These are phyloP conservation scores for Paramacrobiotus metropolitanus DNA, from an alignment of 1,140 invertebrate genomes.

Conservation along the genomic window DNA sequence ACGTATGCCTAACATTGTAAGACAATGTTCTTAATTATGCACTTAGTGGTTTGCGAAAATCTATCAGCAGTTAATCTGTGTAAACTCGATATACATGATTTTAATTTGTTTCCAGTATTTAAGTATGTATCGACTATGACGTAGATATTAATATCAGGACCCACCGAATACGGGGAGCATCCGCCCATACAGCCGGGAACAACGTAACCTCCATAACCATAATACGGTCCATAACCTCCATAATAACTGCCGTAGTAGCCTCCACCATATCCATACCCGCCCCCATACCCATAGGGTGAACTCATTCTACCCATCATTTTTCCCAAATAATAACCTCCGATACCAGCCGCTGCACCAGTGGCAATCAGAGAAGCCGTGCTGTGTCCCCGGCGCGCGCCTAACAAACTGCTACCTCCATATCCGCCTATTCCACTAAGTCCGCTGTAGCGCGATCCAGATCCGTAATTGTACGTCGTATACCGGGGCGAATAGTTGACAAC, in stretches of 20 bases:
- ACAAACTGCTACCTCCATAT: not conserved
- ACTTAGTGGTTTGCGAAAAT: too few species aligned
- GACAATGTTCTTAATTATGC: too few species aligned
- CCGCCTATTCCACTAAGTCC: not conserved
- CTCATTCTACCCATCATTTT: not conserved
- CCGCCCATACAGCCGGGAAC: not conserved
- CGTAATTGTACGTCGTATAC: not conserved
- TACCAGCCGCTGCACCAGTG: not conserved
- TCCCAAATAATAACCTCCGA: not conserved
- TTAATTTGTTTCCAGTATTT: too few species aligned
- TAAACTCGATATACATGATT: too few species aligned
- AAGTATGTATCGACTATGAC: too few species aligned
- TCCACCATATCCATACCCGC: not conserved
- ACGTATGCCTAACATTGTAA: too few species aligned
- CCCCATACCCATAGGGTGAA: not conserved
- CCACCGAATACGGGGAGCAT: not conserved
- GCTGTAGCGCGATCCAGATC: not conserved
- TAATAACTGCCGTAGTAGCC: not conserved
- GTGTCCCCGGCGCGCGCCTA: not conserved
- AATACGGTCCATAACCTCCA: not conserved
- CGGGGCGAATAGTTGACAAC: not conserved
- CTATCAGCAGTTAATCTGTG: too few species aligned
- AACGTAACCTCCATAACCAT: not conserved
- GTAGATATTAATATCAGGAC: too few species aligned
- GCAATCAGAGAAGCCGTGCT: not conserved